Base-by-base conservation (phyloP, 2,113 vertebrate genomes). In the Pollimyrus isidori region DNA sequence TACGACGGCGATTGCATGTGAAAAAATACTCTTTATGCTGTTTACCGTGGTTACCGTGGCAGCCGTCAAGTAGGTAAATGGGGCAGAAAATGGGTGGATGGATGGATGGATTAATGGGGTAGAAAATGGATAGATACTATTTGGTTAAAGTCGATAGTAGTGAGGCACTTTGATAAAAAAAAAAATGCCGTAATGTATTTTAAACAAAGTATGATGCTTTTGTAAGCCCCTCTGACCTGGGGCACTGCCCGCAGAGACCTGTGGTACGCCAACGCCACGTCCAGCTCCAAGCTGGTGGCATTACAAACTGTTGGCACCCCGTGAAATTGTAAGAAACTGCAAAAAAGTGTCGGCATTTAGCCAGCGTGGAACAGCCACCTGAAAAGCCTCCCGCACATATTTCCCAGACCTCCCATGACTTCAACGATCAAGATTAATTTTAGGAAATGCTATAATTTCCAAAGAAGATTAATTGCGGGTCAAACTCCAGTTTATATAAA, bases 81-180 rank as follows among this genome's bases (percentile, higher is more conserved):
- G 85, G 50, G 26, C 23, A 56, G 85, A 53, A 87, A 87, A 86
- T 85, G 83, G 46, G 11, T 86, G 73, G 73, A 42, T 80, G 45
- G 73, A 42, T 80, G 45, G 83, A 48, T 49, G 46, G 83, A 86
- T 86, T 49, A 80, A 80, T 80, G 73, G 73, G 13, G 30, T 17
- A 80, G 30, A 80, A 80, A 80, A 80, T 80, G 73, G 73, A 80
- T 42, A 80, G 73, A 80, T 80, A 80, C n/a, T 86, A n/a, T 50
- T 85, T 85, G 45, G 46, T 85, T 50, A 86, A 50, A 86, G 83
- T 50, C 48, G 26, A 86, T 86, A 50, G 23, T 48, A 84, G 39
- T 23, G n/a, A 46, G 45, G 46, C 82, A 86, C 83, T 86, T 86
- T 86, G 46, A 86, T 86, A 50, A 85, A 86, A 87, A 53, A 53